Evolutionary conservation across 2,797 vertebrate genomes (phyloP).

Genomic region (Clarias pachynema): DNA sequence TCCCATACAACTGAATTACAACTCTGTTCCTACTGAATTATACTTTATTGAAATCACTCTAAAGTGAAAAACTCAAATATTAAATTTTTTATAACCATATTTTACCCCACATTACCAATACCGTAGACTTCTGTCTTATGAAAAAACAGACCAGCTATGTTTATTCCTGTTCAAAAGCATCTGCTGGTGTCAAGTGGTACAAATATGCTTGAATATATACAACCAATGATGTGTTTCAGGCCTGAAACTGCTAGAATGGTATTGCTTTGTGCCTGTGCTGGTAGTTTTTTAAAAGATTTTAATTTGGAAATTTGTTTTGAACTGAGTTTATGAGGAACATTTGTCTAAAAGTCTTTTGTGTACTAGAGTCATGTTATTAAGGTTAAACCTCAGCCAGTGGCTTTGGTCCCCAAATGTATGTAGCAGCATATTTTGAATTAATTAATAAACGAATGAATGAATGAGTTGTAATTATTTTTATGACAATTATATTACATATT

Average conservation of each 20-base stretch:
- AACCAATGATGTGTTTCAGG: slow-evolving; percentile 45
- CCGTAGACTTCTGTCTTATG: slow-evolving; percentile 5
- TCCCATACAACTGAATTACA: slow-evolving; percentile 23
- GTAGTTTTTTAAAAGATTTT: not conserved
- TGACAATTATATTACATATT: too few species aligned
- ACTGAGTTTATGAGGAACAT: slow-evolving; percentile 12
- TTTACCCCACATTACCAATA: not conserved
- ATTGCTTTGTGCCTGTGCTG: too few species aligned
- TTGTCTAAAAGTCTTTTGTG: slow-evolving; percentile 10
- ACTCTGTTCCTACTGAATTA: not conserved
- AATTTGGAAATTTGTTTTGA: not conserved
- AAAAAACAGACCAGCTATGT: slow-evolving; percentile 29
- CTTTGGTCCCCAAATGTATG: not conserved
- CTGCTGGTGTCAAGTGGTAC: slow-evolving; percentile 40
- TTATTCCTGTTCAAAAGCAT: slow-evolving; percentile 48
- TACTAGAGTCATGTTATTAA: not conserved
- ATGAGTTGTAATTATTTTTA: too few species aligned
- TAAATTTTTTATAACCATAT: not conserved
- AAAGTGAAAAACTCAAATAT: slow-evolving; percentile 3
- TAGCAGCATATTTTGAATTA: not conserved
- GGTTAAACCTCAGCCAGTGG: slow-evolving; percentile 10
- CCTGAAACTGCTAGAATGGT: slow-evolving; percentile 4
- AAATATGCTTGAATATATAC: slow-evolving; percentile 44
- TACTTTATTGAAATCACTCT: not conserved
- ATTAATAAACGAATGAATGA: not conserved